phyloP scores from a whole-genome alignment of 2,797 vertebrate species.

The Centropyge bicolor region DNA sequence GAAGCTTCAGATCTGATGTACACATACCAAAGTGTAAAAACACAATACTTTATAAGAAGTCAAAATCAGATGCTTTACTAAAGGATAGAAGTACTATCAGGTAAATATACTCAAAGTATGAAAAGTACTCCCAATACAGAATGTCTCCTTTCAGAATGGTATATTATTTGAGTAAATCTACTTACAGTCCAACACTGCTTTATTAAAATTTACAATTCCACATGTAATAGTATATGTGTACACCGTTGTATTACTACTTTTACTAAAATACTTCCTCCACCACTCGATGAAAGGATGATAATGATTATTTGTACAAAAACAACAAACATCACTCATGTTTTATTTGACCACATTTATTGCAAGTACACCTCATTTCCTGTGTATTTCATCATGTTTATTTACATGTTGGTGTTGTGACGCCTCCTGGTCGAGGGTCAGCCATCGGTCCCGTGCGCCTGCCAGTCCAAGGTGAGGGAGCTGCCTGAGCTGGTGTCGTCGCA shows the following conservation, averaged over 20 bases:
- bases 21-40: not conserved
- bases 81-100: not conserved
- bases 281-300: not conserved
- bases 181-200: not conserved
- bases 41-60: not conserved
- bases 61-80: not conserved
- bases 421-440: constrained; percentile 42
- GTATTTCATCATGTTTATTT: constrained; percentile 11
- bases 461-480: constrained; percentile 74
- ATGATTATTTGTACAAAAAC: not conserved
- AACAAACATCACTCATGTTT: not conserved
- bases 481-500: constrained; percentile 75
- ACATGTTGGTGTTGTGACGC: not conserved
- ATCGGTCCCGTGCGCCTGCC: constrained; percentile 66
- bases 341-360: constrained; percentile 28
- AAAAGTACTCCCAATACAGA: not conserved
- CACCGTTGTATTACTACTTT: not conserved
- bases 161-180: not conserved
- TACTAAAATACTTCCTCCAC: not conserved
- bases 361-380: constrained; percentile 4
- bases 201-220: not conserved
- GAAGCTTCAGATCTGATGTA: too few relatives aligned
- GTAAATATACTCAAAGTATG: not conserved
- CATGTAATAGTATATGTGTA: not conserved
- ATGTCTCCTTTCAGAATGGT: not conserved